Conservation (phyloP, 2,797 vertebrate genomes). For the Channallabes apus region DNA sequence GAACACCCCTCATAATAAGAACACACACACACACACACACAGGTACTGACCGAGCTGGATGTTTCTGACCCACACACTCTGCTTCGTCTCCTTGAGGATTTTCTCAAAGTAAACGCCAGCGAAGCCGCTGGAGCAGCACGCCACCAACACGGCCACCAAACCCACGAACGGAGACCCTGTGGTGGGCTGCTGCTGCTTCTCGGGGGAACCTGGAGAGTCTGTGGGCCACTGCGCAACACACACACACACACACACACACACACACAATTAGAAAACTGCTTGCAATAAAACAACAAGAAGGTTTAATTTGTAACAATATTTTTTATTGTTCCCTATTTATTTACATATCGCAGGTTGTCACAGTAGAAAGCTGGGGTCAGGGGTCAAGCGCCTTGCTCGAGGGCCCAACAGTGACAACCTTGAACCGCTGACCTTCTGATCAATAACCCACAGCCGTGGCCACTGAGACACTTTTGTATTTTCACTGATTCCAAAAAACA, state of each 20-base stretch:
- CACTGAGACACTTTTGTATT: too few relatives aligned
- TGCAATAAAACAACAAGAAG: too few relatives aligned
- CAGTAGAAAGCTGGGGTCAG: too few relatives aligned
- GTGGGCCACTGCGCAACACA: slow-evolving; percentile 99
- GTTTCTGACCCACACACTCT: slow-evolving; percentile 98
- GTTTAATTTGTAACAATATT: too few relatives aligned
- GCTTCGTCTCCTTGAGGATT: slow-evolving; percentile 97
- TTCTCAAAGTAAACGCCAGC: slow-evolving; percentile 99
- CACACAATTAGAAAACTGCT: not conserved
- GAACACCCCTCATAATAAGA: too few relatives aligned
- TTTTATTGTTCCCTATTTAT: too few relatives aligned
- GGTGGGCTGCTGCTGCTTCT: slow-evolving; percentile 78
- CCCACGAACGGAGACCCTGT: slow-evolving; percentile 89
- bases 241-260: slow-evolving; percentile 44
- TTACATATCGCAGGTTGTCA: too few relatives aligned
- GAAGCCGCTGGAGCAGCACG: slow-evolving; percentile 96
- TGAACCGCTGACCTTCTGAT: rapidly evolving
- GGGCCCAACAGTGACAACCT: too few relatives aligned
- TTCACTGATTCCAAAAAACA: too few relatives aligned
- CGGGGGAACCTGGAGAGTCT: slow-evolving; percentile 70
- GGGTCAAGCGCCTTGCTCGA: too few relatives aligned
- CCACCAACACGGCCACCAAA: slow-evolving; percentile 87
- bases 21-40: not conserved
- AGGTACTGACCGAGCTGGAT: slow-evolving; percentile 90
- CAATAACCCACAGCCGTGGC: too few relatives aligned